Conservation (phyloP, 2,113 vertebrate species). For the Tretioscincus oriximinensis region DNA sequence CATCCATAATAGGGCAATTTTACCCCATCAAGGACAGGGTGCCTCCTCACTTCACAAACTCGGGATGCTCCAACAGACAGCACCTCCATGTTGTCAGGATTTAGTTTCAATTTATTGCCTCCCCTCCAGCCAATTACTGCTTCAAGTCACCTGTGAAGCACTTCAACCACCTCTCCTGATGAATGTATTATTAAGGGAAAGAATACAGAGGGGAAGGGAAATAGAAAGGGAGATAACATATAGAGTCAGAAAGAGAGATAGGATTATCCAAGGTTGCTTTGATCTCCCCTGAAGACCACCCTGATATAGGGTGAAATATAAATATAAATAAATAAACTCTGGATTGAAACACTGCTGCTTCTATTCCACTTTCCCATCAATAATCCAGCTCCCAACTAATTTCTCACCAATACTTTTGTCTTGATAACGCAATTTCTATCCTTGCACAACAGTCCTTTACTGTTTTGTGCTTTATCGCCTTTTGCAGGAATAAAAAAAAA, state of each 20-base stretch:
- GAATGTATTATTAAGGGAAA: no score
- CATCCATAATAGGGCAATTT: no score
- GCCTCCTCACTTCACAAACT: neutral
- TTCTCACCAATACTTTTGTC: neutral
- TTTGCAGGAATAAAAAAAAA: neutral
- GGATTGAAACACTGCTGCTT: neutral
- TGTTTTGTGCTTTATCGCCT: fast-evolving
- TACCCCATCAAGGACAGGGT: neutral
- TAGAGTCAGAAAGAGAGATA: neutral
- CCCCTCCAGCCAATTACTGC: no score
- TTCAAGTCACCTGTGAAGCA: no score
- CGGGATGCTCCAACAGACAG: no score
- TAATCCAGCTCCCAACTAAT: neutral
- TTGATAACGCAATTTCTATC: neutral
- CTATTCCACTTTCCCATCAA: neutral
- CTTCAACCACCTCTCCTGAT: no score
- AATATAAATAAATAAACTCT: neutral
- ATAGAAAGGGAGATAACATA: neutral
- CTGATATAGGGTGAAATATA: no score
- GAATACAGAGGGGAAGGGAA: no score
- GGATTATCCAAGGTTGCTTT: neutral
- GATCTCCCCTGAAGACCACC: no score
- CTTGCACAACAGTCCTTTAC: neutral
- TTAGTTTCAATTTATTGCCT: no score
- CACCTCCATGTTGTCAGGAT: no score